These are phyloP conservation scores for Pseudococcus longispinus DNA, from an alignment of 2,888 invertebrate genomes.

Conservation along the genomic window DNA sequence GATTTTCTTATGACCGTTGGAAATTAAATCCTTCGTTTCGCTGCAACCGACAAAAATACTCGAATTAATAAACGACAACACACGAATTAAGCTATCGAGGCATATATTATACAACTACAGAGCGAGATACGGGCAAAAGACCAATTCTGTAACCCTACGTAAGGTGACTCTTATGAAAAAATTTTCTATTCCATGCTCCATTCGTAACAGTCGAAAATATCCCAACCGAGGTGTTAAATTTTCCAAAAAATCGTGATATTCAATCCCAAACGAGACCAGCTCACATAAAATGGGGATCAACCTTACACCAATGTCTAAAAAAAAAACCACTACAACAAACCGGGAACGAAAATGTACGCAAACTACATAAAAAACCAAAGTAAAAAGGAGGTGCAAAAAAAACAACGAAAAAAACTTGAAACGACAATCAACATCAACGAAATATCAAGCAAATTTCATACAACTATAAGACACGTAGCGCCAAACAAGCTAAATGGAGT, in stretches of 20 bases:
- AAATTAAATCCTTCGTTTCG: conserved; percentile 79
- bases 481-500: conserved; percentile 57
- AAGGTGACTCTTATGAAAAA: not conserved
- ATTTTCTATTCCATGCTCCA: not conserved
- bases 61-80: not conserved
- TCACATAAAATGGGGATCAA: no score
- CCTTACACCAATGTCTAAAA: not conserved
- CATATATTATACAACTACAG: not conserved
- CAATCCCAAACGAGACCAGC: no score
- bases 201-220: not conserved
- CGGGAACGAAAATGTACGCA: not conserved
- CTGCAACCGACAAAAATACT: conserved; percentile 59
- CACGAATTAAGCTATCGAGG: not conserved
- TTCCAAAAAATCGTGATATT: not conserved
- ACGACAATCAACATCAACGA: not conserved
- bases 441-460: conserved; percentile 57
- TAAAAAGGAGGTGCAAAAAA: conserved; percentile 55
- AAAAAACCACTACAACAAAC: not conserved
- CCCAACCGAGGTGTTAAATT: not conserved
- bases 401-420: conserved; percentile 53
- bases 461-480: conserved; percentile 58
- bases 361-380: conserved; percentile 44
- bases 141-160: not conserved
- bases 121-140: conserved; percentile 6
- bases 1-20: conserved; percentile 68